Base-by-base conservation (phyloP, 2,888 invertebrate species). In the Stenolophus ochropezus region DNA sequence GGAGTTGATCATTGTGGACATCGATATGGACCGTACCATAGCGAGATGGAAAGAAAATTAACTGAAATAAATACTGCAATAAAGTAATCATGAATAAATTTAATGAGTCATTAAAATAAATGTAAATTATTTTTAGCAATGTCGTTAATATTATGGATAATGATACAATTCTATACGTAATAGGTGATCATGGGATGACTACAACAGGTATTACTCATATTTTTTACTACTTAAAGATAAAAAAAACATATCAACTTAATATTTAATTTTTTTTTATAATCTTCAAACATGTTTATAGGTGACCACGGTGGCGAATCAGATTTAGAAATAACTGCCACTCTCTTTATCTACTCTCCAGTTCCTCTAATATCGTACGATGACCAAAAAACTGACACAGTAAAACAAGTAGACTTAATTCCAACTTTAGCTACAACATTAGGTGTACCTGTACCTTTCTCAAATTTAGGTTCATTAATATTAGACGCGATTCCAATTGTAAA, bases 131-230 rank as follows among this genome's bases (percentile, higher is more conserved):
- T 89, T 89, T 51, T 85, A 91, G 88, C 87, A 90, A 91, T 87
- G 90, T 95, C 1, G 90, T 94, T 79, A 88, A 92, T 1, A 88
- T 89, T 82, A 90, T 96, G 88, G 93, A 94, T 84, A 89, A 93
- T 33, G 94, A 97, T 86, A 96, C 95, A 0, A 90, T 98, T 65
- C 90, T 99, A 42, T 93, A 97, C 88, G 96, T 99, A 1, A 92
- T 99, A 87, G 98, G 99, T 4, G 99, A 99, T 89, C 99, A 99
- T 91, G 99, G 99, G 69, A 99, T 99, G 99, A 99, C 99, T 8
- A 91, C 92, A 75, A 94, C 95, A 86, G 96, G 95, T 93, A 89
- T 69, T 14, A 42, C 18, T 27, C 25, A 58, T 33, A 23, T n/a
- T 42, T 11, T 42, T 42, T 42, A 42, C 33, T 42, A 42, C 4